Conservation (phyloP, 2,113 vertebrate species). For the Callaeas wilsoni region DNA sequence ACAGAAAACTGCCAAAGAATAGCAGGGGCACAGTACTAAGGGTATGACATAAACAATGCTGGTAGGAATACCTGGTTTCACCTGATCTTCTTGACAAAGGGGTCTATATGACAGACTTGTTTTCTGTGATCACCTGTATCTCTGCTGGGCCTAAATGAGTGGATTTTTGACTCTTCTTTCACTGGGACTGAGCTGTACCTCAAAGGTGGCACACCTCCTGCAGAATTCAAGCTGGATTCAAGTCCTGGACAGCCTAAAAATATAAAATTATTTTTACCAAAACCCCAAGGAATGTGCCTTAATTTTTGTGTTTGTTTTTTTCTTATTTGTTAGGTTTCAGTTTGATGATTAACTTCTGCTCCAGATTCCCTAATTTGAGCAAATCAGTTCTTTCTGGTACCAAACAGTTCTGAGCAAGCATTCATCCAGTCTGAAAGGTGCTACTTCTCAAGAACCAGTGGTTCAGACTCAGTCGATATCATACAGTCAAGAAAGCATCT, state of each 20-base stretch:
- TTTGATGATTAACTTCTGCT: neutral
- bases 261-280: neutral
- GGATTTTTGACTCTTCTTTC: neutral
- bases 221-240: neutral
- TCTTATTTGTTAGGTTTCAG: neutral
- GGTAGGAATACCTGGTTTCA: neutral
- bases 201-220: neutral
- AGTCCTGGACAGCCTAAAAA: neutral
- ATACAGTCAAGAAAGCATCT: neutral
- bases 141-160: neutral
- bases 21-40: neutral
- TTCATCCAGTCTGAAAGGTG: neutral
- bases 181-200: neutral
- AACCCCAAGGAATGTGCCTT: neutral
- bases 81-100: neutral
- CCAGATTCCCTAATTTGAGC: neutral
- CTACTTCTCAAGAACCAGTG: neutral
- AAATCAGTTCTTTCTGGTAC: neutral
- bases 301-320: neutral
- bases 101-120: neutral
- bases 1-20: neutral
- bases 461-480: neutral
- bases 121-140: neutral
- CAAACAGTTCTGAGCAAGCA: neutral
- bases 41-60: neutral